Conservation (phyloP, 1,140 invertebrate genomes). For the Tribolium madens region DNA sequence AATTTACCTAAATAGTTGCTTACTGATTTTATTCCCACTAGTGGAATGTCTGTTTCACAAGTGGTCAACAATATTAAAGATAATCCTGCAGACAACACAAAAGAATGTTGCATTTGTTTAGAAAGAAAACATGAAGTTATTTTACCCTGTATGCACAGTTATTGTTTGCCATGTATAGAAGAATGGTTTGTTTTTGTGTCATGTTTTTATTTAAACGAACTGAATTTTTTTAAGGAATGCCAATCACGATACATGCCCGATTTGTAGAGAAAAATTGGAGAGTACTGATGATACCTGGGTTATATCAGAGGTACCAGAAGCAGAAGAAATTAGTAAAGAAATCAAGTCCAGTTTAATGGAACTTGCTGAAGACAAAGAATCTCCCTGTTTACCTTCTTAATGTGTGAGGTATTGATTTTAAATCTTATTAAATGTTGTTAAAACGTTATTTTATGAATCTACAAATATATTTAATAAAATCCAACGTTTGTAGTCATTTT, state of each 20-base stretch:
- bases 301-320: conserved; percentile 73
- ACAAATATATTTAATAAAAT: too few species aligned
- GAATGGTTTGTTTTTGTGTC: conserved; percentile 70
- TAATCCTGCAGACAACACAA: conserved; percentile 53
- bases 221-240: conserved; percentile 70
- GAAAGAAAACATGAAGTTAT: conserved; percentile 76
- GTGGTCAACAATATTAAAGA: conserved; percentile 2
- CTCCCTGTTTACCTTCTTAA: conserved; percentile 56
- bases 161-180: conserved; percentile 77
- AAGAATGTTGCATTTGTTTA: conserved; percentile 80
- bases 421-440: not conserved
- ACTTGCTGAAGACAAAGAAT: conserved; percentile 55
- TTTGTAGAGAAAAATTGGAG: conserved; percentile 73
- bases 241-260: conserved; percentile 76
- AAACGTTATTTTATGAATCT: too few species aligned
- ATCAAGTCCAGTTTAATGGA: conserved; percentile 64
- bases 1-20: not conserved
- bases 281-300: conserved; percentile 78
- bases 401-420: not conserved
- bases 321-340: conserved; percentile 73
- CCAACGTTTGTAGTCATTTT: too few species aligned
- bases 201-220: conserved; percentile 22
- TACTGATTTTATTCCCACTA: not conserved
- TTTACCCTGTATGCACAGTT: conserved; percentile 76
- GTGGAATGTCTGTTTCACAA: conserved; percentile 7